Base-by-base conservation (phyloP, 2,797 vertebrate species). In the Peromyscus nudipes region DNA sequence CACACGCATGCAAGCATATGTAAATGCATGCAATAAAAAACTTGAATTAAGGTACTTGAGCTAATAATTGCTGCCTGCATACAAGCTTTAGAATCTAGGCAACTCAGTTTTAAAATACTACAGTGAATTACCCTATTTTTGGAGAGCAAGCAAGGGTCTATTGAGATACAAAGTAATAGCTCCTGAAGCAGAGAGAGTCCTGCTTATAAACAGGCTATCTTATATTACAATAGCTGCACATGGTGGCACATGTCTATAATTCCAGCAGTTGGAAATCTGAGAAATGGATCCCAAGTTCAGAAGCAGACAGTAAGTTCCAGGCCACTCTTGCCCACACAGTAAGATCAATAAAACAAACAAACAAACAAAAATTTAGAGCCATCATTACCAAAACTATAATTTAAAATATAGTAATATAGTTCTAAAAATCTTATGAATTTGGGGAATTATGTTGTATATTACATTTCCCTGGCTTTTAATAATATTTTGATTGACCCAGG, bases 341-440 rank as follows among this genome's bases (percentile, higher is more conserved):
- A 52, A 90, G 62, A 67, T 16, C 62, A 77, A 79, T 16, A 43
- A 49, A 79, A 89, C 34, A 52, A 86, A 86, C 34, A 52, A 86
- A 69, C 52, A 82, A 81, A 57, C 69, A 96, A 91, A 92, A 80
- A 29, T 71, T 64, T 92, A 76, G 23, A 91, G 14, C 23, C 91
- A 89, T 76, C 52, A 81, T 31, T 89, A 80, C 8, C 31, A 79
- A 96, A 95, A 93, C 55, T 67, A 0, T 62, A 90, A 95, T 69
- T 96, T 85, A 91, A 95, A 94, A 93, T 67, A 90, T 0, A 97
- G 40, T 89, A 95, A 95, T 49, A 49, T 82, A 95, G 46, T 14
- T 95, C 19, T 88, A 40, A 86, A 96, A 97, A 81, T 93, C 43
- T 71, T 43, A 6, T 84, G 9, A 95, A 95, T 37, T 52, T 84